Evolutionary conservation across 2,113 vertebrate genomes (phyloP).

Genomic region (Salvator merianae): DNA sequence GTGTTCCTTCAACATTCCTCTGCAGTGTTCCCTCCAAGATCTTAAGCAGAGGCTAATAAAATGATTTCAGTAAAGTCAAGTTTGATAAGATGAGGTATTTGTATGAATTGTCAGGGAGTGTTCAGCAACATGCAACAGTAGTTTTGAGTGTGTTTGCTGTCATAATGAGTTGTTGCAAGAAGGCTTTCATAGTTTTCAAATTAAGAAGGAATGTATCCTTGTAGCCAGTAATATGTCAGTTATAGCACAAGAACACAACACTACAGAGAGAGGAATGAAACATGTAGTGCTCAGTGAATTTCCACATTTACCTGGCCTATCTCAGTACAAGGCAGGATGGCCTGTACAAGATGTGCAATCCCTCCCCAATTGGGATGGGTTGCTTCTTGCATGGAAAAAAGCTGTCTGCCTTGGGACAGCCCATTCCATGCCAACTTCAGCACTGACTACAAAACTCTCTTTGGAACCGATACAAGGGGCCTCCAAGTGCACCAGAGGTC

Average conservation of each 20-base stretch:
- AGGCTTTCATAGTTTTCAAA: conserved; percentile 22
- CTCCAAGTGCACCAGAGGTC: too few species aligned
- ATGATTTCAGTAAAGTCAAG: conserved; percentile 19
- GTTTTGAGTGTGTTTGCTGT: background rate
- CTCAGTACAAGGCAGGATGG: too few species aligned
- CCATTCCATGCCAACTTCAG: too few species aligned
- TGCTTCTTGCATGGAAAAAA: too few species aligned
- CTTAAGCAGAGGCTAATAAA: background rate
- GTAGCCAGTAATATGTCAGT: background rate
- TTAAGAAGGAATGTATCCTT: conserved; percentile 33
- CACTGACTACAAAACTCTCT: too few species aligned
- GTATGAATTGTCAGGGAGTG: background rate
- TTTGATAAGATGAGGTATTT: conserved; percentile 12
- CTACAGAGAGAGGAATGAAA: background rate
- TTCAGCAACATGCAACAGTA: background rate
- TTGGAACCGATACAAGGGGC: too few species aligned
- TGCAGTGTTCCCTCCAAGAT: conserved; percentile 25
- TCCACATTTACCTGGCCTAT: too few species aligned
- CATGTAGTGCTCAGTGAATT: fast-evolving
- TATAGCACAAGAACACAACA: background rate
- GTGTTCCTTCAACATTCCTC: background rate
- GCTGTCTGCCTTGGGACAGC: too few species aligned
- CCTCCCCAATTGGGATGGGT: too few species aligned
- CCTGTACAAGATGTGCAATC: too few species aligned
- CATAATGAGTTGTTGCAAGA: fast-evolving